Conservation (phyloP, 1,140 invertebrate species). For the Galendromus occidentalis region DNA sequence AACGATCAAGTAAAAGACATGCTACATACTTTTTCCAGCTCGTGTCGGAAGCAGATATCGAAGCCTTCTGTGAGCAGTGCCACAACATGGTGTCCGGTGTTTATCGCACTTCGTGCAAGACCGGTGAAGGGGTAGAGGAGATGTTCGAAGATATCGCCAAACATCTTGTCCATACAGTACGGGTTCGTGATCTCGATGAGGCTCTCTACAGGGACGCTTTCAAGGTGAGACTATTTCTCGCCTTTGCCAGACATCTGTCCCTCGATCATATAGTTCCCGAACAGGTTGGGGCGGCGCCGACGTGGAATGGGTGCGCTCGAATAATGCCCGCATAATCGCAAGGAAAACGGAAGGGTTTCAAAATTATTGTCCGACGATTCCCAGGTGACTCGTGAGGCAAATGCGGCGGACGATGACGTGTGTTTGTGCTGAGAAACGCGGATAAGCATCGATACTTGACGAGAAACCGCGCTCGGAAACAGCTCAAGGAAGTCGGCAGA, state of each 20-base stretch:
- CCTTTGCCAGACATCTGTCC: too few species aligned
- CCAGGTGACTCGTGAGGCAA: background rate
- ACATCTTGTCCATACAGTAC: conserved; percentile 15
- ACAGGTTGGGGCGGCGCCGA: too few species aligned
- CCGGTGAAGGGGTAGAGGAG: conserved; percentile 21
- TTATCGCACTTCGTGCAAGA: conserved; percentile 78
- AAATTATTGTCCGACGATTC: background rate
- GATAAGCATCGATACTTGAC: too few species aligned
- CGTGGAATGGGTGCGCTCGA: too few species aligned
- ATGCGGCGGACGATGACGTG: background rate
- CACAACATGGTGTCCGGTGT: conserved; percentile 67
- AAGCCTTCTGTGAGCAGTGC: conserved; percentile 76
- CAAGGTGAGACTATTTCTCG: conserved; percentile 13
- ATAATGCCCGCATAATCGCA: too few species aligned
- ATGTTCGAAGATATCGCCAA: conserved; percentile 22
- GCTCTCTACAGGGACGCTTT: conserved; percentile 17
- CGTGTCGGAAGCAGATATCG: conserved; percentile 69
- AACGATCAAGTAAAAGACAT: too few species aligned
- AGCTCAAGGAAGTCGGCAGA: too few species aligned
- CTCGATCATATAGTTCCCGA: too few species aligned
- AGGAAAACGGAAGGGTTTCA: background rate
- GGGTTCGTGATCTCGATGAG: conserved; percentile 17
- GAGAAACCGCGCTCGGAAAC: too few species aligned
- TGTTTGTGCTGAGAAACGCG: background rate
- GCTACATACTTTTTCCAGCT: conserved; percentile 27